Conservation (phyloP, 2,797 vertebrate genomes). For the Bovichtus diacanthus region DNA sequence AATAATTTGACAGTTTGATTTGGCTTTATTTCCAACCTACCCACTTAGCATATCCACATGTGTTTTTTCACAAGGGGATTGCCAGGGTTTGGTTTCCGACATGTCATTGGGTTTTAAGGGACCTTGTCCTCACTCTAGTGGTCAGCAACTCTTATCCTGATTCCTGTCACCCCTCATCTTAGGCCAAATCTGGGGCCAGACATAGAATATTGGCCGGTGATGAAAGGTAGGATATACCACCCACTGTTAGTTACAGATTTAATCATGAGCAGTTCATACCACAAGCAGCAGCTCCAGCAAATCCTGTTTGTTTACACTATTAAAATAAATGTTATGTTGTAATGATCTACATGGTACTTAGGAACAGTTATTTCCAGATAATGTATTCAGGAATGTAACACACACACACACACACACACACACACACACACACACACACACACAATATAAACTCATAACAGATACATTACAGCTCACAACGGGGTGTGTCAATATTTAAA, state of each 20-base stretch:
- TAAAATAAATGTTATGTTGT: conserved; percentile 55
- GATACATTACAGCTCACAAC: conserved; percentile 58
- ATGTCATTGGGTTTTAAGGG: conserved; percentile 11
- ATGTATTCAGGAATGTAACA: conserved; percentile 46
- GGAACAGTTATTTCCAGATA: conserved; percentile 47
- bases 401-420: neutral
- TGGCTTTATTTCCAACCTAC: neutral
- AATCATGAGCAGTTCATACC: conserved; percentile 57
- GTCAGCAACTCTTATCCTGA: conserved; percentile 58
- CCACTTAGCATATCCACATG: neutral
- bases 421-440: conserved; percentile 1
- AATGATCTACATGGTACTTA: conserved; percentile 39
- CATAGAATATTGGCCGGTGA: conserved; percentile 69
- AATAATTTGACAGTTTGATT: neutral
- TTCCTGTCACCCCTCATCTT: conserved; percentile 52
- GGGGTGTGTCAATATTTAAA: conserved; percentile 72
- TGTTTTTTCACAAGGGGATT: neutral
- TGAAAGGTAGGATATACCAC: conserved; percentile 71
- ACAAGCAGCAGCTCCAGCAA: conserved; percentile 42
- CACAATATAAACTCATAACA: conserved; percentile 59
- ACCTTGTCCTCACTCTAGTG: conserved; percentile 43
- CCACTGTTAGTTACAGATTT: conserved; percentile 61
- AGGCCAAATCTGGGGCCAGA: conserved; percentile 54
- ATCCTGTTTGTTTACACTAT: conserved; percentile 63
- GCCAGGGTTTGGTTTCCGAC: conserved; percentile 9